Evolutionary conservation across 2,797 vertebrate species (phyloP).

Genomic region (Cyclura pinguis): DNA sequence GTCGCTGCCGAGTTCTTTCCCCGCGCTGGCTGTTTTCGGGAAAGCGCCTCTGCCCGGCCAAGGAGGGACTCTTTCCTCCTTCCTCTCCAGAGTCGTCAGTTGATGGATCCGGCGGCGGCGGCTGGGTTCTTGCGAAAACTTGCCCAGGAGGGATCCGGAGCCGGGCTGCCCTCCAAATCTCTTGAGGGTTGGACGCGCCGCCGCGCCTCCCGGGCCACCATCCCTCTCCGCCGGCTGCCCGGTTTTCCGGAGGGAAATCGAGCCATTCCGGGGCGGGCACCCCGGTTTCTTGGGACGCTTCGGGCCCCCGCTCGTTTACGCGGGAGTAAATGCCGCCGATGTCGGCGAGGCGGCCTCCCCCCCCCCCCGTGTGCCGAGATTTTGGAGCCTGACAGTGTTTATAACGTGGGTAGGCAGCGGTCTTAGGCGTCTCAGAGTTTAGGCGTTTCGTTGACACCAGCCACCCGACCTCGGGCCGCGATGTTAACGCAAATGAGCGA

Average conservation of each 20-base stretch:
- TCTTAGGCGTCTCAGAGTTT: too few relatives aligned
- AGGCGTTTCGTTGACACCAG: too few relatives aligned
- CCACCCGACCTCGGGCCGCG: too few relatives aligned
- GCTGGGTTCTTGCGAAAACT: conserved; percentile 12
- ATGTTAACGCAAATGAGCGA: too few relatives aligned
- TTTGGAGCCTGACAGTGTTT: too few relatives aligned
- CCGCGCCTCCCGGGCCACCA: too few relatives aligned
- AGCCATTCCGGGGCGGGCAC: background rate
- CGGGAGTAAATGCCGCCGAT: too few relatives aligned
- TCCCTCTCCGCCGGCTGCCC: too few relatives aligned
- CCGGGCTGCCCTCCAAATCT: background rate
- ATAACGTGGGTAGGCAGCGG: too few relatives aligned
- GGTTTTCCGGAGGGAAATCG: background rate
- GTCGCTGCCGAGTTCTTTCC: too few relatives aligned
- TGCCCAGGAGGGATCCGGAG: background rate
- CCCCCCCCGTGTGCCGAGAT: too few relatives aligned
- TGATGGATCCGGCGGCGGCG: background rate
- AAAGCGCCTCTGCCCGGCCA: background rate
- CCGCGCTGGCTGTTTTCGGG: background rate
- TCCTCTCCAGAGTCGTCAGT: background rate
- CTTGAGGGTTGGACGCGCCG: background rate
- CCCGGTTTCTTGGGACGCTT: background rate
- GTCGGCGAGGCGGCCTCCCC: background rate
- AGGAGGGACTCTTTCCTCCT: background rate
- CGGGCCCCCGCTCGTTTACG: background rate